Conservation (phyloP, 2,113 vertebrate species). For the Podarcis cretensis region DNA sequence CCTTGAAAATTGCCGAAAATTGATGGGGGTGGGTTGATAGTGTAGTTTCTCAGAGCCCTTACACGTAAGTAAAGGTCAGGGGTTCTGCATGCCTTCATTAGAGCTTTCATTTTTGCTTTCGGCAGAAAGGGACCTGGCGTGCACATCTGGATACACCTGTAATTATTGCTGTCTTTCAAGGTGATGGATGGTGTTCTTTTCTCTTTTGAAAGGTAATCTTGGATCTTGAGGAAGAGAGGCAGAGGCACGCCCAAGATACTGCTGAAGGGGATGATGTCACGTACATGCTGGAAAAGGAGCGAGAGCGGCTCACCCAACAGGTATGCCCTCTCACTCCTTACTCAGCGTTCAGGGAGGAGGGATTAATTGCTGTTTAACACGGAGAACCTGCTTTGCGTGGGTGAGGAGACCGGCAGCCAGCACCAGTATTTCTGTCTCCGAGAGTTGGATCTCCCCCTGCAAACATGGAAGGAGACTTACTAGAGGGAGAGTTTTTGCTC, state of each 20-base stretch:
- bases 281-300: conserved; percentile 96
- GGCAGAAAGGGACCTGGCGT: neutral
- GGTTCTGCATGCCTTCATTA: neutral
- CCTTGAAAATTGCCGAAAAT: neutral
- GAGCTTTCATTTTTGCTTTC: neutral
- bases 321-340: conserved; percentile 58
- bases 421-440: neutral
- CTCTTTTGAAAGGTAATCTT: conserved; percentile 86
- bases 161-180: neutral
- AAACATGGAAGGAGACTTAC: no score
- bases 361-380: neutral
- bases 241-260: conserved; percentile 93
- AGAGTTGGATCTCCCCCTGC: neutral
- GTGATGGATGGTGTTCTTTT: conserved; percentile 49
- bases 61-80: neutral
- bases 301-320: conserved; percentile 95
- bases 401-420: rapidly evolving
- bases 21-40: no score
- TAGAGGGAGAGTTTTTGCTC: no score
- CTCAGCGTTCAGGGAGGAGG: neutral
- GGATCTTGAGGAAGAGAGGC: conserved; percentile 94
- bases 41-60: neutral
- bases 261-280: conserved; percentile 98
- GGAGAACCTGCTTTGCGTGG: neutral
- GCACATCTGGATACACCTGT: neutral